These are phyloP conservation scores for Holacanthus passer DNA, from an alignment of 2,113 vertebrate species.

Conservation along the genomic window DNA sequence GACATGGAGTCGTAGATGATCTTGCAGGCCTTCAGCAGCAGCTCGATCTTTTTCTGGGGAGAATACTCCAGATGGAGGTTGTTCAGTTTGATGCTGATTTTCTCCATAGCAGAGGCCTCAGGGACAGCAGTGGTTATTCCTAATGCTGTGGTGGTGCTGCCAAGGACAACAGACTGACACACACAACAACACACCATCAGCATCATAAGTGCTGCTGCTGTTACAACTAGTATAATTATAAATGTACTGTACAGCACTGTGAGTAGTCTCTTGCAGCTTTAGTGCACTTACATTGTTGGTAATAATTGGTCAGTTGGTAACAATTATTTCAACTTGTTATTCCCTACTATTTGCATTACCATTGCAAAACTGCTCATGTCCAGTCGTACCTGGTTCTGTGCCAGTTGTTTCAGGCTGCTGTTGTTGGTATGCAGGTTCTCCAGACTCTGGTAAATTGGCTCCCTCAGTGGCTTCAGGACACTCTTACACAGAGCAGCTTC, in stretches of 20 bases:
- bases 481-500: constrained; percentile 94
- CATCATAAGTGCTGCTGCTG: not conserved
- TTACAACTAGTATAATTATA: not conserved
- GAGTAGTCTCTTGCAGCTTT: not conserved
- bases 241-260: not conserved
- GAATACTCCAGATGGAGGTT: constrained; percentile 94
- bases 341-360: not conserved
- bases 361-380: not conserved
- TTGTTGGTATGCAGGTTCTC: constrained; percentile 88
- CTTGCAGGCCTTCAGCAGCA: constrained; percentile 96
- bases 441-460: constrained; percentile 88
- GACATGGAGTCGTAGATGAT: constrained; percentile 98
- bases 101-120: constrained; percentile 90
- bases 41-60: constrained; percentile 94
- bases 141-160: constrained; percentile 94
- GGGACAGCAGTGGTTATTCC: constrained; percentile 94
- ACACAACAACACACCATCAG: constrained; percentile 22
- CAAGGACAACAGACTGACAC: constrained; percentile 83
- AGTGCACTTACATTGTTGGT: not conserved
- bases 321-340: not conserved
- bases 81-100: constrained; percentile 91
- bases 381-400: constrained; percentile 89
- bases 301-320: not conserved
- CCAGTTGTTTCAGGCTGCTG: constrained; percentile 87
- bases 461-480: constrained; percentile 94